Evolutionary conservation across 92 coral and sea anemone genomes (phyloP).

Genomic region (Blastomussa wellsi): DNA sequence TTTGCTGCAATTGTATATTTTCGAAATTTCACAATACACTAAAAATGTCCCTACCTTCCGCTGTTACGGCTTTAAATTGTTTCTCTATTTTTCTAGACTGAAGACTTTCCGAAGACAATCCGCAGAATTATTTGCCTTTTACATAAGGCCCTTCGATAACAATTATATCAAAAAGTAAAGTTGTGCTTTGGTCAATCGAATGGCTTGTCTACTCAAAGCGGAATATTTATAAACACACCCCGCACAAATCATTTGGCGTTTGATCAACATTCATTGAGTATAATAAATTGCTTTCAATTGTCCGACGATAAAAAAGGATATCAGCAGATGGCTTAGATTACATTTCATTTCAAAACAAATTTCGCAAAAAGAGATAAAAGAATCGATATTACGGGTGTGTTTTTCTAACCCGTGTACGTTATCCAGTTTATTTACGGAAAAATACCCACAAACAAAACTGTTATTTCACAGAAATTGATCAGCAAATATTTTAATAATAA

Average conservation of each 20-base stretch:
- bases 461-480: neutral
- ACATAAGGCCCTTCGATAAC: too few species aligned
- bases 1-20: neutral
- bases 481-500: slow-evolving; percentile 3
- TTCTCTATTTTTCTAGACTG: neutral
- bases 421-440: neutral
- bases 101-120: neutral
- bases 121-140: neutral
- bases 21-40: neutral
- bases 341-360: neutral
- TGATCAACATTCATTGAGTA: slow-evolving; percentile 30
- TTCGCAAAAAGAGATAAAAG: neutral
- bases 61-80: neutral
- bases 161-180: neutral
- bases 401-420: neutral
- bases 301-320: neutral
- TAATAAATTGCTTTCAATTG: slow-evolving; percentile 13
- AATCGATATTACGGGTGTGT: neutral
- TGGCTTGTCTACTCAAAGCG: neutral
- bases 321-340: slow-evolving; percentile 6
- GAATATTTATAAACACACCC: slow-evolving; percentile 14
- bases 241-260: slow-evolving; percentile 16
- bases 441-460: neutral
- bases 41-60: neutral
- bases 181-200: neutral